phyloP scores from a whole-genome alignment of 2,797 vertebrate species.

The Peromyscus attwateri region DNA sequence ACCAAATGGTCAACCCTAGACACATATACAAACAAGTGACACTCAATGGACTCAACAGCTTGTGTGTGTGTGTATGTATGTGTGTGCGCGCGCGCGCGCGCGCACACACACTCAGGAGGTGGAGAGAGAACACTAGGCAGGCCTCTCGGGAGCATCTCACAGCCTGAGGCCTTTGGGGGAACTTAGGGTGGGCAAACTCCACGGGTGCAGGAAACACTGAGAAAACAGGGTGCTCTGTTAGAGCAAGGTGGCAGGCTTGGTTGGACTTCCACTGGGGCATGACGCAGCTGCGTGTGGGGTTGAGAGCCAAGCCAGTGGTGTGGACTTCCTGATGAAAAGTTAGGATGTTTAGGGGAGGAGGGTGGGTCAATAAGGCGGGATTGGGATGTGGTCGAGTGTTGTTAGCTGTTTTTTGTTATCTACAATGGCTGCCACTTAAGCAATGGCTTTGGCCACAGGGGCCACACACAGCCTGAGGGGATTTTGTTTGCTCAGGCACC shows the following conservation, averaged over 20 bases:
- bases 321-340: background rate
- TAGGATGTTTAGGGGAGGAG: background rate
- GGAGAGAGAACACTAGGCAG: background rate
- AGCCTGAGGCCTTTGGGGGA: background rate
- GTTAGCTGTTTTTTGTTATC: no score
- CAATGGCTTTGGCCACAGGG: no score
- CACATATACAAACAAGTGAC: background rate
- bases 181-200: background rate
- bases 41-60: background rate
- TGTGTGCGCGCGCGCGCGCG: background rate
- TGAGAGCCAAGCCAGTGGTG: background rate
- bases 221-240: background rate
- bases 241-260: background rate
- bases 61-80: background rate
- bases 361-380: background rate
- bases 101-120: background rate
- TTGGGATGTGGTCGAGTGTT: background rate
- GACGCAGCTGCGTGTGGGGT: no score
- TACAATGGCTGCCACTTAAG: no score
- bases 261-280: background rate
- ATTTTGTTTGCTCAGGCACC: no score
- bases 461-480: no score
- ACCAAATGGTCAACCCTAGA: background rate
- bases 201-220: background rate
- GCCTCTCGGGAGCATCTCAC: background rate